Conservation (phyloP, 2,797 vertebrate species). For the Sebastiscus albofasciatus region DNA sequence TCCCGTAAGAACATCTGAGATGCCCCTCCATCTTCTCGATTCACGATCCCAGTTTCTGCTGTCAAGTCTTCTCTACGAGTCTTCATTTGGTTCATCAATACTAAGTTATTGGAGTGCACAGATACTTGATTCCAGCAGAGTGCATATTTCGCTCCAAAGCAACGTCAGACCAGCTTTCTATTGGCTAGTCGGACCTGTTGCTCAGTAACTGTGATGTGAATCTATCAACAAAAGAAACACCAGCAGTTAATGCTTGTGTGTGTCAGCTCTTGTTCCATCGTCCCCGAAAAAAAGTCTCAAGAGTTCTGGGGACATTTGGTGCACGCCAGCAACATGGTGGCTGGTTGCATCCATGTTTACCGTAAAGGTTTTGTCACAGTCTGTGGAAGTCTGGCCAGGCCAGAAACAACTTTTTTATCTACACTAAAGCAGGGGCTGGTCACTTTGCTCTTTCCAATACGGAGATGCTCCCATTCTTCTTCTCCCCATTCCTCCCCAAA, state of each 20-base stretch:
- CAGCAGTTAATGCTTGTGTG: background rate
- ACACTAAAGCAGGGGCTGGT: conserved; percentile 56
- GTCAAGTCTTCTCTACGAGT: conserved; percentile 29
- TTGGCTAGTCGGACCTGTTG: conserved; percentile 6
- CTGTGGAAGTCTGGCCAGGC: conserved; percentile 14
- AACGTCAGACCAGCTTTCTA: conserved; percentile 4
- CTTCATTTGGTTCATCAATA: conserved; percentile 45
- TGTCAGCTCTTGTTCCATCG: conserved; percentile 13
- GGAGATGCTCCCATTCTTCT: conserved; percentile 21
- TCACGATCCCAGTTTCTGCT: conserved; percentile 14
- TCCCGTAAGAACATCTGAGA: conserved; percentile 34
- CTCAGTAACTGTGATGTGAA: conserved; percentile 12
- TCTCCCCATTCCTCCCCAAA: conserved; percentile 49
- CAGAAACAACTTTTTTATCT: conserved; percentile 38
- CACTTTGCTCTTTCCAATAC: conserved; percentile 33
- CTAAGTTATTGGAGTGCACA: conserved; percentile 4
- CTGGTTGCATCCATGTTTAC: conserved; percentile 19
- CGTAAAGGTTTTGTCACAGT: conserved; percentile 36
- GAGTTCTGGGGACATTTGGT: conserved; percentile 54
- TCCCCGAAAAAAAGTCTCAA: conserved; percentile 49
- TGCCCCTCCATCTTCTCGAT: conserved; percentile 19
- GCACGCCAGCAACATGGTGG: conserved; percentile 34
- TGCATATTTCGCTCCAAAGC: conserved; percentile 26
- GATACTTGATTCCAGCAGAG: conserved; percentile 16
- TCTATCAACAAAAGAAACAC: conserved; percentile 13